Base-by-base conservation (phyloP, 2,797 vertebrate genomes). In the Crocodylus rhombifer region DNA sequence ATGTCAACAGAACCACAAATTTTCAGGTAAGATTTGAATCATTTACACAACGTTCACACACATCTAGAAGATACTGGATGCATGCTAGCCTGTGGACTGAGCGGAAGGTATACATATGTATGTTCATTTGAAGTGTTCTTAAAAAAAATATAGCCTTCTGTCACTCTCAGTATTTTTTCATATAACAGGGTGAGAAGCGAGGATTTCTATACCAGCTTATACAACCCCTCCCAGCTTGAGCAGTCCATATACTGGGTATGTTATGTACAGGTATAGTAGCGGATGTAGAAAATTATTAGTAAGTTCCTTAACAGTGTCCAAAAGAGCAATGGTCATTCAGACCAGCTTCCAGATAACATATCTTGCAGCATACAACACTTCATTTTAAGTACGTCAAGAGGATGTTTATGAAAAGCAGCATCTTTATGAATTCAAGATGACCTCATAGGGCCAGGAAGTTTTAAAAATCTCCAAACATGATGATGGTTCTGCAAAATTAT, bases 11-110 rank as follows among this genome's bases (percentile, higher is more conserved):
- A 94, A 88, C 73, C 36, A 80, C 83, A 82, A 75, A 76, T 64
- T 65, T 76, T 94, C 87, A 96, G 94, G 94, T 96, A 96, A 94
- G 93, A 93, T 80, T 6, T 64, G 80, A 94, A 81, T 23, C 20
- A 74, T 91, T 88, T 84, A 55, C 84, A 91, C 88, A 95, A 79
- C 33, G 57, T 64, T 30, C 20, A 61, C 71, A 26, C 42, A 42
- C 67, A 71, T 26, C 55, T 57, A 56, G 63, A 75, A 65, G n/a
- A 64, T n/a, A 15, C 36, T 69, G 33, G 55, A 20, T 63, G 58
- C 63, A 77, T 77, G 9, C 64, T 57, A 63, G 25, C 71, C 83
- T 88, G 64, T 36, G 84, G 58, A 61, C 71, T 89, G 91, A 56
- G 23, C 75, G 86, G 36, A 4, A 16, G 86, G 17, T 84, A 89